A percentile compares a stretch with the other conserved stretches of the same genome.
Conservation (phyloP, 2,888 invertebrate genomes). For the Tachina grossa region DNA sequence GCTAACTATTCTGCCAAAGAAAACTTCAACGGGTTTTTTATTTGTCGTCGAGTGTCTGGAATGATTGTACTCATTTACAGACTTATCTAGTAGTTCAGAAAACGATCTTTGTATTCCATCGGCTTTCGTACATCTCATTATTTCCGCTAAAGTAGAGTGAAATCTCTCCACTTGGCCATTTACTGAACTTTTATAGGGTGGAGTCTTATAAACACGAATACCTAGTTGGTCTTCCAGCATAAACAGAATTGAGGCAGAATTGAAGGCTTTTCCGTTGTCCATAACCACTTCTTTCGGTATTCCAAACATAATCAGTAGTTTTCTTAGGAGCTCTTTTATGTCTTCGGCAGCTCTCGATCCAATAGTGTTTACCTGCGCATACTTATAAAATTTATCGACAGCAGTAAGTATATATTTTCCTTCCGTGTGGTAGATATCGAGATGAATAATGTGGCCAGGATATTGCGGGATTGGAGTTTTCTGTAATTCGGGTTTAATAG, state of each 20-base stretch:
- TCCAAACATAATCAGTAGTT: background rate
- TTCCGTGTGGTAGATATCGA: constrained; percentile 6
- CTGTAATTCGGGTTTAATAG: no score
- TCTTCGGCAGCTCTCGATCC: constrained; percentile 16
- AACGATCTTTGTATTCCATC: background rate
- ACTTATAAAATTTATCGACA: constrained; percentile 23
- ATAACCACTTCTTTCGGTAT: background rate
- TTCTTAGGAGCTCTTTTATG: background rate
- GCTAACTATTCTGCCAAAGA: background rate
- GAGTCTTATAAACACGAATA: background rate
- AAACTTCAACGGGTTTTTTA: background rate
- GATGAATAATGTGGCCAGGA: background rate
- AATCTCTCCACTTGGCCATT: constrained; percentile 22
- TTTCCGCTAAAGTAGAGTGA: constrained; percentile 1
- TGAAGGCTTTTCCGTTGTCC: background rate
- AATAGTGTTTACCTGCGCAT: constrained; percentile 14
- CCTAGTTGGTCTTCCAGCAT: constrained; percentile 8
- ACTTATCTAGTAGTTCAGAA: background rate
- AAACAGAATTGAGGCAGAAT: background rate
- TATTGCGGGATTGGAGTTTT: no score
- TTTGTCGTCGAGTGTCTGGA: background rate
- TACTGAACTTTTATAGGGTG: constrained; percentile 7
- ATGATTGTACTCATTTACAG: background rate
- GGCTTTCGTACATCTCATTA: background rate
- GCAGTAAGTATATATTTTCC: constrained; percentile 8